Evolutionary conservation across 2,113 vertebrate species (phyloP).

Genomic region (Corythoichthys haematopterus): DNA sequence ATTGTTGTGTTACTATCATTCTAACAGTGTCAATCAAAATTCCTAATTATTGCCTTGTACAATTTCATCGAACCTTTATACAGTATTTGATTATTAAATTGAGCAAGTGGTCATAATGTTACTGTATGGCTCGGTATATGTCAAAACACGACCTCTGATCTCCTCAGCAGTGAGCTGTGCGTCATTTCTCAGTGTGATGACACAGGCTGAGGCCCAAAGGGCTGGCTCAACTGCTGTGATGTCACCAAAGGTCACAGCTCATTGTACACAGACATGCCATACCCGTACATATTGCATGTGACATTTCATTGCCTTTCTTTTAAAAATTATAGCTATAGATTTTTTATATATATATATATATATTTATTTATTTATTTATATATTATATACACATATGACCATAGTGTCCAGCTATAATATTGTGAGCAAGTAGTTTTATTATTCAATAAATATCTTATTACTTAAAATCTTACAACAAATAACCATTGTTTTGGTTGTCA

Average conservation of each 20-base stretch:
- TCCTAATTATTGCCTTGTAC: background rate
- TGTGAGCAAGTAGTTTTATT: background rate
- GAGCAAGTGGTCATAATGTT: background rate
- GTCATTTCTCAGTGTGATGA: constrained; percentile 28
- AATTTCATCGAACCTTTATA: background rate
- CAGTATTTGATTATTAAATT: background rate
- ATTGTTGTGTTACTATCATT: background rate
- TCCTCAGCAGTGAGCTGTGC: constrained; percentile 16
- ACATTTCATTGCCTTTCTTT: background rate
- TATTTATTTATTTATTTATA: too few relatives aligned
- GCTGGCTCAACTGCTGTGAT: constrained; percentile 18
- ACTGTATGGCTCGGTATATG: background rate
- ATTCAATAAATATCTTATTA: background rate
- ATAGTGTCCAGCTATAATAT: background rate
- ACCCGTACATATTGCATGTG: background rate
- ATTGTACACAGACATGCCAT: background rate
- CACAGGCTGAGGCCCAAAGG: constrained; percentile 22
- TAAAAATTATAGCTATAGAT: too few relatives aligned
- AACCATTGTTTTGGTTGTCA: background rate
- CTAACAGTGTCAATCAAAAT: background rate
- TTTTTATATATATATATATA: too few relatives aligned
- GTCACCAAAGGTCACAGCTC: constrained; percentile 25
- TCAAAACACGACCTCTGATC: constrained; percentile 36
- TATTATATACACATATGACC: too few relatives aligned
- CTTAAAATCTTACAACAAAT: background rate